Percentiles rank a stretch among this genome's conserved stretches.
phyloP scores from a whole-genome alignment of 2,797 vertebrate species.

The Lutra lutra region DNA sequence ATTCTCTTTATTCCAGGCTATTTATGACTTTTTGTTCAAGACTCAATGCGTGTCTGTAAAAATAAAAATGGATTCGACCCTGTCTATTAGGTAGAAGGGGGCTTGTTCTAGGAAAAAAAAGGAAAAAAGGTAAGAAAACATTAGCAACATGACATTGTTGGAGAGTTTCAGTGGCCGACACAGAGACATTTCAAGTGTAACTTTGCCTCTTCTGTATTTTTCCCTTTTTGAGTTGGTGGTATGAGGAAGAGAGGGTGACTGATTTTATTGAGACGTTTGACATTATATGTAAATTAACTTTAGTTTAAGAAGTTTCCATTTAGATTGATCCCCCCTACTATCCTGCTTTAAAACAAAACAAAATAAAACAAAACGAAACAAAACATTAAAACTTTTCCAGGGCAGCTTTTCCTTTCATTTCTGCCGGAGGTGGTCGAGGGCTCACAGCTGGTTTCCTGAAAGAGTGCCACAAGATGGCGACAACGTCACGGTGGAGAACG shows the following conservation, averaged over 20 bases:
- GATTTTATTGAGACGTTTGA: not conserved
- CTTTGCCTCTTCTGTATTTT: not conserved
- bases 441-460: constrained; percentile 84
- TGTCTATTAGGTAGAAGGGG: not conserved
- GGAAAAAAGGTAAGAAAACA: not conserved
- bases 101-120: not conserved
- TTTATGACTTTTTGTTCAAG: constrained; percentile 61
- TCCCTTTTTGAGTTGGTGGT: not conserved
- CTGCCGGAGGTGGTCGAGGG: constrained; percentile 82
- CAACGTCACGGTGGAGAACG: constrained; percentile 87
- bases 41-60: constrained; percentile 1
- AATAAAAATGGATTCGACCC: constrained; percentile 71
- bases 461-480: constrained; percentile 89
- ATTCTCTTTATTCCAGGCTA: constrained; percentile 59
- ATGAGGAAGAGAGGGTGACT: not conserved
- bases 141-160: not conserved
- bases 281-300: not conserved
- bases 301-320: not conserved
- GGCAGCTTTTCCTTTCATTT: constrained; percentile 69
- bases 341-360: not conserved
- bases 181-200: not conserved
- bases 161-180: not conserved
- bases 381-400: constrained; percentile 71
- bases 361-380: not conserved
- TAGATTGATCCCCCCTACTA: not conserved